Evolutionary conservation across 1,140 invertebrate genomes (phyloP), one percentile per base, ranked within the genome.

Genomic region (Orchestia grillus): DNA sequence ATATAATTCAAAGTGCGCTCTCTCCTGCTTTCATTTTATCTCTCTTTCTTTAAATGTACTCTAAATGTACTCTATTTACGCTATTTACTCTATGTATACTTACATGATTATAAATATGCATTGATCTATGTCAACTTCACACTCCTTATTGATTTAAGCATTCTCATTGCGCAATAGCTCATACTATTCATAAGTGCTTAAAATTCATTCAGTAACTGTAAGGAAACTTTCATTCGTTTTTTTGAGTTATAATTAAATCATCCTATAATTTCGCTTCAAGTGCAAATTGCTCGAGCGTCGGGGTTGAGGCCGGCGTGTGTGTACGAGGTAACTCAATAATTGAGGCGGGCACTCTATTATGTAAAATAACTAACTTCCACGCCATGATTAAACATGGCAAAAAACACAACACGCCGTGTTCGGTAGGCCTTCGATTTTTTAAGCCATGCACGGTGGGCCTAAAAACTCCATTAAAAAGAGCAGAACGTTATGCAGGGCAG

Each of bases 381-480:
- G 43, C 92, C 92, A 94, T 94, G 92, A 94, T 94, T 94, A 94
- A 44, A 94, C 43, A 0, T 8, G 8, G 36, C 44, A 94, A 94
- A 94, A 94, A 94, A 94, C 40, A n/a, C 92, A 40, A 28, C 44
- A 45, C 44, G 92, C 40, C 92, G 47, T 94, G 43, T 94, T 45
- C 43, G 6, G 44, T 94, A 94, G 92, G 92, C 92, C 92, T 42
- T 94, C 92, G 47, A 94, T 94, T 94, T 94, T 94, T 94, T 94
- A 11, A 90, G 4, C 36, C 44, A 36, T 23, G 92, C 43, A 40
- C 43, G 43, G 92, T 8, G 28, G 43, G 44, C 44, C 44, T 47
- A 94, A 94, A 94, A 94, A 94, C 92, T 47, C 41, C 41, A 94
- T 94, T 94, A 94, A 94, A 94, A 94, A 94, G 90, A 44, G 43